Conservation (phyloP, 2,113 vertebrate genomes). For the Hemichromis elongatus region DNA sequence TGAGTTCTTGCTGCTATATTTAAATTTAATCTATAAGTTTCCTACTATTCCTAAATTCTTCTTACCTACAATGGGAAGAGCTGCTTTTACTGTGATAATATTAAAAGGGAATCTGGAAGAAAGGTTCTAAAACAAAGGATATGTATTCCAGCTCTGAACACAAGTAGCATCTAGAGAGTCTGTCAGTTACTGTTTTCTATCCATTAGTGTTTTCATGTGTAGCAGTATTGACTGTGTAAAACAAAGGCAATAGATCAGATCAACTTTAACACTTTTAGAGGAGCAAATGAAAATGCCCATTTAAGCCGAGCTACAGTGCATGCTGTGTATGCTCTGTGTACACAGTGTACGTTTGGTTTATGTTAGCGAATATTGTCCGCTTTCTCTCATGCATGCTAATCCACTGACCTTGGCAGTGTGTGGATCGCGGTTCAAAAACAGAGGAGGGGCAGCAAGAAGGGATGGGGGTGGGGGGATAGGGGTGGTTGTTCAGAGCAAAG, state of each 20-base stretch:
- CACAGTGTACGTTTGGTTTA: slow-evolving; percentile 24
- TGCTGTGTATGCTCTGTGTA: background rate
- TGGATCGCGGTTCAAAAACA: slow-evolving; percentile 25
- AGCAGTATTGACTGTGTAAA: background rate
- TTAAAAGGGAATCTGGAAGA: background rate
- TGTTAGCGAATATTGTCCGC: slow-evolving; percentile 42
- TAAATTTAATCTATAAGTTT: background rate
- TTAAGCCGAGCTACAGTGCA: background rate
- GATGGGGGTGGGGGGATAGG: background rate
- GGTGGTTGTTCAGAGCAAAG: slow-evolving; percentile 27
- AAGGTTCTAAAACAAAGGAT: background rate
- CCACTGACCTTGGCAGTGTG: slow-evolving; percentile 58
- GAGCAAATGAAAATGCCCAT: background rate
- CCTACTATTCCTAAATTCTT: background rate
- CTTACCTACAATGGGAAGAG: background rate
- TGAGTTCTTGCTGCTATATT: background rate
- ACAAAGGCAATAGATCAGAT: background rate
- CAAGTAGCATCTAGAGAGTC: background rate
- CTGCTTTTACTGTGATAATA: background rate
- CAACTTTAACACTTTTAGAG: background rate
- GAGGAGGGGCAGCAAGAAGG: background rate
- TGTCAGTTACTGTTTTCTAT: background rate
- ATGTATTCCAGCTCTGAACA: background rate
- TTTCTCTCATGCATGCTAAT: slow-evolving; percentile 66
- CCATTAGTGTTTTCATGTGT: background rate